Evolutionary conservation across 2,888 invertebrate genomes (phyloP).

Genomic region (Lacanobia wlatinum): DNA sequence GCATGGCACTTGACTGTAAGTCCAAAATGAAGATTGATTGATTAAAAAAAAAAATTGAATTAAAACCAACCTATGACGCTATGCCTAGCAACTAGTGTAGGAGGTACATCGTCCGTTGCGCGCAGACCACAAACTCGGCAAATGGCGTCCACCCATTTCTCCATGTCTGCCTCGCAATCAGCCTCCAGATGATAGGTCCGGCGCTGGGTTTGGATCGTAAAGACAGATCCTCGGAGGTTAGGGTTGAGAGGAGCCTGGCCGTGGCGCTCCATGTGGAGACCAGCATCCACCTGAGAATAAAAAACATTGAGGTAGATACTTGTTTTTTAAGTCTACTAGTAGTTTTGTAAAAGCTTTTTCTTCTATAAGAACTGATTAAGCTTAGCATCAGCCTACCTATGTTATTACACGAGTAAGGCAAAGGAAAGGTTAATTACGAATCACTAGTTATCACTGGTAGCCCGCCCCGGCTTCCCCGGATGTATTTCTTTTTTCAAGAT

Average conservation of each 20-base stretch:
- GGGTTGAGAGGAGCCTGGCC: slow-evolving; percentile 94
- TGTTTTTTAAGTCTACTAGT: neutral
- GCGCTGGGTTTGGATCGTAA: slow-evolving; percentile 96
- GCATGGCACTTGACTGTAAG: too few relatives aligned
- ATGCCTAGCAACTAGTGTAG: slow-evolving; percentile 73
- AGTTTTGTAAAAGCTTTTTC: neutral
- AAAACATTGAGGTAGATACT: neutral
- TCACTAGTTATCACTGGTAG: too few relatives aligned
- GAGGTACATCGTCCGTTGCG: slow-evolving; percentile 90
- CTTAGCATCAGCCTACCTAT: too few relatives aligned
- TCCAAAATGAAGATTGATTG: too few relatives aligned
- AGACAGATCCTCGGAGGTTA: slow-evolving; percentile 92
- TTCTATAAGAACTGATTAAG: too few relatives aligned
- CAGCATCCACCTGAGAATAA: slow-evolving; percentile 94
- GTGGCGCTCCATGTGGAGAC: slow-evolving; percentile 95
- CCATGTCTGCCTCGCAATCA: slow-evolving; percentile 97
- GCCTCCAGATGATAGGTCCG: slow-evolving; percentile 98
- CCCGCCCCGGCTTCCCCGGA: too few relatives aligned
- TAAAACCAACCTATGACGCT: slow-evolving; percentile 57
- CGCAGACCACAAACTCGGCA: slow-evolving; percentile 97
- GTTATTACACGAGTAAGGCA: too few relatives aligned
- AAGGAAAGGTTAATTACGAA: too few relatives aligned
- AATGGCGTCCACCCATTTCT: slow-evolving; percentile 98
- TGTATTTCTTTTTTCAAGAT: too few relatives aligned
- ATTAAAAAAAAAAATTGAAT: neutral